These are phyloP conservation scores for Cottoperca gobio DNA, from an alignment of 2,797 vertebrate species.

Conservation along the genomic window DNA sequence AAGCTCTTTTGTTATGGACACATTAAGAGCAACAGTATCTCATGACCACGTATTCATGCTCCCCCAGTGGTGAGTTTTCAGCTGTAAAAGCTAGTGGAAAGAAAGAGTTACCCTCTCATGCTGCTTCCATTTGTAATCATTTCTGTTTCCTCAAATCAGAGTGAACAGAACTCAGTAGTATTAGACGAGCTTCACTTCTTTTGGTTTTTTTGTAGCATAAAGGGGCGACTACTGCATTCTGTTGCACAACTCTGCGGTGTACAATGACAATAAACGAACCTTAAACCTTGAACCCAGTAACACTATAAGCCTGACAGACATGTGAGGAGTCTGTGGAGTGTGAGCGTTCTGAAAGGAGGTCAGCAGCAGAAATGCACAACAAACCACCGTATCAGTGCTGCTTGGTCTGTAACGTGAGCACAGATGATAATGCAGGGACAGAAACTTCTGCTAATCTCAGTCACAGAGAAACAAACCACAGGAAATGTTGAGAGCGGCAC, in stretches of 20 bases:
- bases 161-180: background rate
- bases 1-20: conserved; percentile 62
- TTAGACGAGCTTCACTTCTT: too few species aligned
- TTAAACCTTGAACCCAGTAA: too few species aligned
- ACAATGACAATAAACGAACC: too few species aligned
- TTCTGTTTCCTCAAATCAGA: background rate
- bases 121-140: conserved; percentile 9
- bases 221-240: too few species aligned
- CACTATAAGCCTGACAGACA: background rate
- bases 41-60: conserved; percentile 72
- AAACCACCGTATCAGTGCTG: background rate
- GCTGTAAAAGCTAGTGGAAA: conserved; percentile 35
- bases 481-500: conserved; percentile 58
- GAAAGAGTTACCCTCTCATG: conserved; percentile 29
- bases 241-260: too few species aligned
- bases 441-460: conserved; percentile 43
- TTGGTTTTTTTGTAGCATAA: too few species aligned
- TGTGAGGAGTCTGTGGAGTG: background rate
- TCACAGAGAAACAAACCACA: conserved; percentile 52
- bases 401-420: background rate
- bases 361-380: conserved; percentile 17
- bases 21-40: conserved; percentile 58
- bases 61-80: conserved; percentile 45
- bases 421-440: conserved; percentile 8
- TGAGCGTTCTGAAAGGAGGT: conserved; percentile 4